phyloP scores from a whole-genome alignment of 2,797 vertebrate genomes.

The Valencia hispanica region DNA sequence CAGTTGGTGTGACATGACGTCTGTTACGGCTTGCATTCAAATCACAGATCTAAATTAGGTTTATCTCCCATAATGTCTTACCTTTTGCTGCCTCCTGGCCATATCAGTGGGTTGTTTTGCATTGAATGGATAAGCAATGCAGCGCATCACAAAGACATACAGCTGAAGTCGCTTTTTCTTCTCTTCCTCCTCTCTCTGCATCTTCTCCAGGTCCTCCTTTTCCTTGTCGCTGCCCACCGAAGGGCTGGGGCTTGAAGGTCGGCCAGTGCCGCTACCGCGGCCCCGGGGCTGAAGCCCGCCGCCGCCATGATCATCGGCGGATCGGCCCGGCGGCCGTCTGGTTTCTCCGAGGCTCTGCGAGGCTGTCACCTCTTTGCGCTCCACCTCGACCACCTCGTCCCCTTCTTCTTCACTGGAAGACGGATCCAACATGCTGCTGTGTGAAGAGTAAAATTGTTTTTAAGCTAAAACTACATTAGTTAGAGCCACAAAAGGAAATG shows the following conservation, averaged over 20 bases:
- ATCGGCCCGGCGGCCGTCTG: constrained; percentile 86
- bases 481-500: background rate
- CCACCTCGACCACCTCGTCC: constrained; percentile 90
- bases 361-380: constrained; percentile 87
- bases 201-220: constrained; percentile 94
- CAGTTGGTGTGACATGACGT: constrained; percentile 52
- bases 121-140: constrained; percentile 97
- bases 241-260: constrained; percentile 93
- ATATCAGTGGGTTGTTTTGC: constrained; percentile 98
- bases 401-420: constrained; percentile 97
- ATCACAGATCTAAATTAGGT: background rate
- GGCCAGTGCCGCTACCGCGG: constrained; percentile 76
- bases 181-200: constrained; percentile 96
- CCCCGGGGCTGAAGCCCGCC: constrained; percentile 85
- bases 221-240: constrained; percentile 95
- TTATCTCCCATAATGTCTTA: constrained; percentile 64
- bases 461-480: constrained; percentile 35
- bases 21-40: background rate
- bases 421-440: constrained; percentile 89
- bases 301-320: constrained; percentile 79
- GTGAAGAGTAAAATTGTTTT: constrained; percentile 19
- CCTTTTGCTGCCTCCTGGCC: constrained; percentile 98
- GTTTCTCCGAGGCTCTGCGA: constrained; percentile 80
- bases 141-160: constrained; percentile 98
- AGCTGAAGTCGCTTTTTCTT: constrained; percentile 96